Evolutionary conservation across 2,797 vertebrate genomes (phyloP), one percentile per base, ranked within the genome.

Genomic region (Schizopygopsis malacanthus): DNA sequence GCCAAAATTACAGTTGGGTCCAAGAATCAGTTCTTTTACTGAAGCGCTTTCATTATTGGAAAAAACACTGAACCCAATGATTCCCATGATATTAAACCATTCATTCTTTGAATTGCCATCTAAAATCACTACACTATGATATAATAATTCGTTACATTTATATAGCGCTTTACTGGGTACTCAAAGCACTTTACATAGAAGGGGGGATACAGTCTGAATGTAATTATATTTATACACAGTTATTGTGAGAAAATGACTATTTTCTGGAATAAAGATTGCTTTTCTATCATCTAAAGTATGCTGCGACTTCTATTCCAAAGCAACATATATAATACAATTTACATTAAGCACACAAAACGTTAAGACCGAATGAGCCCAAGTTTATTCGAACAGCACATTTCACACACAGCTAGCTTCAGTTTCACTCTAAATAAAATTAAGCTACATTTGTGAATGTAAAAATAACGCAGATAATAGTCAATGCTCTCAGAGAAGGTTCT

Each of bases 1-100:
- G 18, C 82, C 71, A 83, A 25, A 83, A 50, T 76, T 47, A 50
- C 56, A 52, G 43, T 12, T 22, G 25, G 9, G 56, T 50, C 33
- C 43, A 45, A 80, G 18, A 80, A 50, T 45, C 43, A 65, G 10
- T 13, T 7, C 10, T 45, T 16, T 59, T 16, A 18, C 22, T 20
- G 16, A 79, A 65, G 41, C n/a, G 16, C 78, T n/a, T 77, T 39
- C 33, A 25, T 61, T 79, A 61, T 79, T 11, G 54, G 37, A 25
- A 16, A 39, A 67, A 25, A 61, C 4, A 43, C 76, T 41, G 54
- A 78, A 78, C 22, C 22, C 12, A 25, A n/a, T 25, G 20, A 41
- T 22, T 59, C 18, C 37, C 37, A 4, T 59, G 3, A 79, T 59
- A 63, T 28, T 28, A 12, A 63, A 18, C 8, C 37, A 25, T 79